Base-by-base conservation (phyloP, 2,888 invertebrate genomes). In the Cyclophora punctaria region DNA sequence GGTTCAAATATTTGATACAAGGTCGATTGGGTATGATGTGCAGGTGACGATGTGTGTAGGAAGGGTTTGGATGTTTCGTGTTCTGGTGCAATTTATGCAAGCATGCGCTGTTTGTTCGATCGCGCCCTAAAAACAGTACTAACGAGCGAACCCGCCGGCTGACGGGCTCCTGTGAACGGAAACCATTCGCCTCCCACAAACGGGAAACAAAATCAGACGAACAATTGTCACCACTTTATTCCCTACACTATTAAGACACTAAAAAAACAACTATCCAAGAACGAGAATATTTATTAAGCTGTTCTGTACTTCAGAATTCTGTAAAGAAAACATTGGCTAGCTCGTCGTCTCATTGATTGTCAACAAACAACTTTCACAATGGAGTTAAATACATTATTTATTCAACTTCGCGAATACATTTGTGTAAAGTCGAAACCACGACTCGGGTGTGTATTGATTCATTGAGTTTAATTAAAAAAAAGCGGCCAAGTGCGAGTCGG, bases 61-160 rank as follows among this genome's bases (percentile, higher is more conserved):
- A 65, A 65, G 68, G 71, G 69, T 65, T 67, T 66, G 64, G 63
- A 66, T 67, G 66, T 67, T 71, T 71, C 67, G 69, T 71, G 66
- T 78, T 75, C 69, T 66, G 71, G 64, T 78, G 83, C 78, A 84
- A 80, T 80, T 80, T 78, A 82, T 80, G 80, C 80, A 82, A 74
- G 76, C 83, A 83, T 83, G 83, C 83, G 83, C 80, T 65, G 81
- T 79, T 78, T 78, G 73, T 73, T 70, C 75, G 77, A 80, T 84
- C 83, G 83, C 85, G 85, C 86, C 84, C 82, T 80, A 80, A 84
- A 84, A 84, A 83, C 79, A 63, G 64, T 73, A 72, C 69, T 82
- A 86, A 84, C 83, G 75, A 83, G 76, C 70, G 78, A 63, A 71
- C 69, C 72, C 68, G 65, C 59, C 67, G 64, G 58, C 65, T 69